A percentile compares a stretch with the other conserved stretches of the same genome.
Conservation (phyloP, 2,113 vertebrate genomes). For the Xiphorhynchus elegans region DNA sequence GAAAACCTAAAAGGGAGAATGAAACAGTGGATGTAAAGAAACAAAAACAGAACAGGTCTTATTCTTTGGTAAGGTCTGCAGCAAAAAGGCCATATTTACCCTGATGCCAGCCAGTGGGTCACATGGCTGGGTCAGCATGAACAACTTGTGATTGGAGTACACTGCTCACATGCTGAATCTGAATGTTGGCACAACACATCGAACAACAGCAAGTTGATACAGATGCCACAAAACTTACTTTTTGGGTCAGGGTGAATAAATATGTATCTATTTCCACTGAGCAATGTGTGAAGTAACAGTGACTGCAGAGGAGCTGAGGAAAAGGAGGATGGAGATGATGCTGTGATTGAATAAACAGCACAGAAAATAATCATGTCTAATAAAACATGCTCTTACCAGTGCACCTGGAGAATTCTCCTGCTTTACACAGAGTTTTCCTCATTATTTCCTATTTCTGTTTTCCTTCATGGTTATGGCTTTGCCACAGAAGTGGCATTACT, state of each 20-base stretch:
- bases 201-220: not conserved
- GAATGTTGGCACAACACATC: not conserved
- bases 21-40: not conserved
- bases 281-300: not conserved
- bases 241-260: not conserved
- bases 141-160: not conserved
- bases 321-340: not conserved
- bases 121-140: not conserved
- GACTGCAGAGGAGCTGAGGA: not conserved
- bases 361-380: constrained; percentile 20
- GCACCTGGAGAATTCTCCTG: constrained; percentile 16
- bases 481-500: not conserved
- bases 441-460: constrained; percentile 31
- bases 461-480: constrained; percentile 11
- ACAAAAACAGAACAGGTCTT: not conserved
- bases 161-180: not conserved
- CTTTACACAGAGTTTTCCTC: constrained; percentile 9
- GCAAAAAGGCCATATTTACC: not conserved
- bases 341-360: constrained; percentile 26
- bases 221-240: not conserved
- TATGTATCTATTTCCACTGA: not conserved
- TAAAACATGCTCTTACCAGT: constrained; percentile 20
- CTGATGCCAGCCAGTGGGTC: not conserved
- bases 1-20: not conserved
- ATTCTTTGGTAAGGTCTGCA: not conserved